These are phyloP conservation scores for Orchestia grillus DNA, from an alignment of 1,140 invertebrate species.

Conservation along the genomic window DNA sequence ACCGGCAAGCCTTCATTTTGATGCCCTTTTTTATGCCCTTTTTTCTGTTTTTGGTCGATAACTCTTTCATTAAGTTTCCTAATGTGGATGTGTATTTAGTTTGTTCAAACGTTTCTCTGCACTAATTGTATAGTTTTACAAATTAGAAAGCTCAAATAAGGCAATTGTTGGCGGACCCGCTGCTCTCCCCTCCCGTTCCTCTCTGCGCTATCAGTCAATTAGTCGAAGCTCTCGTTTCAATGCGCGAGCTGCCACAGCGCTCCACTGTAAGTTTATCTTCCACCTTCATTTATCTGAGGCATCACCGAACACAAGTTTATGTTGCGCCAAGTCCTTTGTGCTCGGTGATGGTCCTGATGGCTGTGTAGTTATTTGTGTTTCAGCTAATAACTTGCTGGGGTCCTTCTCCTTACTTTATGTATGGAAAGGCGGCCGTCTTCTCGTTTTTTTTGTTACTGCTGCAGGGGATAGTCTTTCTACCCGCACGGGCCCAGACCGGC, in stretches of 20 bases:
- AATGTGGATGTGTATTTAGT: not conserved
- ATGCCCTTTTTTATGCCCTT: too few relatives aligned
- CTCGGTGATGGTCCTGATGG: conserved; percentile 34
- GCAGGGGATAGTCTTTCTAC: not conserved
- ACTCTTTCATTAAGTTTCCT: not conserved
- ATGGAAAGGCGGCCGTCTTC: not conserved
- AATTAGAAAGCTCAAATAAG: not conserved
- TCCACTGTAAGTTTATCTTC: conserved; percentile 11
- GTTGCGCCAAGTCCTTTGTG: conserved; percentile 52
- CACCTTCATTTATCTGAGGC: conserved; percentile 13
- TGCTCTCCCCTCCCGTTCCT: not conserved
- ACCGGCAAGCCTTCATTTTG: too few relatives aligned
- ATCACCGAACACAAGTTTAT: conserved; percentile 31
- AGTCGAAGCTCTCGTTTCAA: not conserved
- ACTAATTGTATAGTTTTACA: not conserved
- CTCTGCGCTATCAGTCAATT: not conserved
- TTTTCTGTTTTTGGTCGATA: not conserved
- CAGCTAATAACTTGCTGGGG: conserved; percentile 49
- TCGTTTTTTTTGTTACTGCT: too few relatives aligned
- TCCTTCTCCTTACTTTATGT: conserved; percentile 12
- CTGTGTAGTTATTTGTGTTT: conserved; percentile 53
- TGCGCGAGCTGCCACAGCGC: conserved; percentile 1
- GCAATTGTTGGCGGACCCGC: not conserved
- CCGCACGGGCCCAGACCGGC: not conserved
- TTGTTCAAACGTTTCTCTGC: not conserved